Conservation (phyloP, 1,140 invertebrate species). For the Scylla paramamosain region DNA sequence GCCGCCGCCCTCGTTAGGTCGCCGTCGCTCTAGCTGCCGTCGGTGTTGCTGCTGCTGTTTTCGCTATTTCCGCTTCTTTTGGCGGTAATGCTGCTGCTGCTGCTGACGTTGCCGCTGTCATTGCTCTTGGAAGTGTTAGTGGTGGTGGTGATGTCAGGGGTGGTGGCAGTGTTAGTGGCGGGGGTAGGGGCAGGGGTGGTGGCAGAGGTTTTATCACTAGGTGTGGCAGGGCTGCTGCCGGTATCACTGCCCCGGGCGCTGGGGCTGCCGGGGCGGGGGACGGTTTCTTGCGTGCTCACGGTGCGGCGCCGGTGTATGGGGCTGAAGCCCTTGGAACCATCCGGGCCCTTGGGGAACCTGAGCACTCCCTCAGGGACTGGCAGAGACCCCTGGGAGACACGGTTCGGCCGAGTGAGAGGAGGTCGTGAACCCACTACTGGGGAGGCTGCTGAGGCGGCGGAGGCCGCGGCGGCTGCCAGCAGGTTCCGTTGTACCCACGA, state of each 20-base stretch:
- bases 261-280: not conserved
- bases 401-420: constrained; percentile 79
- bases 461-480: constrained; percentile 79
- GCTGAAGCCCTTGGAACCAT: constrained; percentile 89
- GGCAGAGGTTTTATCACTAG: not conserved
- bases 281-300: not conserved
- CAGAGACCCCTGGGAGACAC: constrained; percentile 73
- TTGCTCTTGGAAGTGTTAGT: not conserved
- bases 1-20: not conserved
- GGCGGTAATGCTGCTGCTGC: not conserved
- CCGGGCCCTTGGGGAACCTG: constrained; percentile 90
- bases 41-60: not conserved
- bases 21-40: not conserved
- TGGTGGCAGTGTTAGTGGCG: not conserved
- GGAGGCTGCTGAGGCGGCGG: constrained; percentile 79
- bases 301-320: constrained; percentile 46
- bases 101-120: not conserved
- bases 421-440: constrained; percentile 61
- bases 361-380: constrained; percentile 84
- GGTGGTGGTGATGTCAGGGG: not conserved
- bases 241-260: not conserved
- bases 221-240: not conserved
- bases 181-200: not conserved
- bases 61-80: not conserved
- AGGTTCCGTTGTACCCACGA: constrained; percentile 82